A percentile compares a stretch with the other conserved stretches of the same genome.
Evolutionary conservation across 2,888 invertebrate genomes (phyloP).

Genomic region (Thelaira solivaga): DNA sequence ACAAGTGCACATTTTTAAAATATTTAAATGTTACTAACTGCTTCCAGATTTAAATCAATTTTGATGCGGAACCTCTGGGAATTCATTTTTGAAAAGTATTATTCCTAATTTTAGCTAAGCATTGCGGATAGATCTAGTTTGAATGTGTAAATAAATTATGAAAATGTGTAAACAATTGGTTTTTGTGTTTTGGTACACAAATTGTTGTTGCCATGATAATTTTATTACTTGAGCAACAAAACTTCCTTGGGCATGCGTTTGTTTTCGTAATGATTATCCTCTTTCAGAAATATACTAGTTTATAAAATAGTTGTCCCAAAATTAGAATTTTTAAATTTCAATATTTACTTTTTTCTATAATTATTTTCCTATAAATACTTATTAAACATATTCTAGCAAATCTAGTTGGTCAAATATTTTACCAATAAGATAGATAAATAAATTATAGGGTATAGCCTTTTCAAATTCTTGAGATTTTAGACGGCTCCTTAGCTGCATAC

Average conservation of each 20-base stretch:
- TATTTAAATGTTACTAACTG: conserved; percentile 67
- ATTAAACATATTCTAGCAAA: conserved; percentile 71
- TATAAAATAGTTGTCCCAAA: too few species aligned
- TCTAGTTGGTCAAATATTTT: conserved; percentile 75
- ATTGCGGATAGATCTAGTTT: not conserved
- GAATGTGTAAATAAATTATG: not conserved
- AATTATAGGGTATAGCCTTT: conserved; percentile 73
- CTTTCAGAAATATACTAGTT: not conserved
- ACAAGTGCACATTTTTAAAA: not conserved
- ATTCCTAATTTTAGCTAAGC: not conserved
- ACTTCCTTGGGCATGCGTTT: conserved; percentile 25
- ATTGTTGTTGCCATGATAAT: conserved; percentile 30
- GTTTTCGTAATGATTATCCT: not conserved
- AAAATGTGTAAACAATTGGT: too few species aligned
- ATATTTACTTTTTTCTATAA: not conserved
- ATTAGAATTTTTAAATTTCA: too few species aligned
- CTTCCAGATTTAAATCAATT: conserved; percentile 73
- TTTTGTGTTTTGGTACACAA: not conserved
- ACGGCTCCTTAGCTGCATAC: conserved; percentile 70
- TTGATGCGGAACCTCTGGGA: conserved; percentile 69
- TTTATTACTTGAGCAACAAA: conserved; percentile 8
- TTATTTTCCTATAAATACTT: conserved; percentile 3
- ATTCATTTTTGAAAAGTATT: conserved; percentile 13
- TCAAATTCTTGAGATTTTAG: conserved; percentile 66
- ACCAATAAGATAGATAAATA: conserved; percentile 74